Conservation (phyloP, 2,888 invertebrate genomes). For the Phyllotreta striolata region DNA sequence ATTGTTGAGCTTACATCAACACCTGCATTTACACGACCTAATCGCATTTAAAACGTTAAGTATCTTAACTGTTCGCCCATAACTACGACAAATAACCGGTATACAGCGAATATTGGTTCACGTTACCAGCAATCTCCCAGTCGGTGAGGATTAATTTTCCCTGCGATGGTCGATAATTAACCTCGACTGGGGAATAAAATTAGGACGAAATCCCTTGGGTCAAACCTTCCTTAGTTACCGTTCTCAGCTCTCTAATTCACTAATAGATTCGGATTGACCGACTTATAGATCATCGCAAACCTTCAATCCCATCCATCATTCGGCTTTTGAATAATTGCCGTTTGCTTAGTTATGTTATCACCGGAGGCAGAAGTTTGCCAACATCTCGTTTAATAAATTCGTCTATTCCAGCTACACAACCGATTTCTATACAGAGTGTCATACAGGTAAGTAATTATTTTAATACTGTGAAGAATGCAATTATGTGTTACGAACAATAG, state of each 20-base stretch:
- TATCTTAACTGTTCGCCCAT: constrained; percentile 34
- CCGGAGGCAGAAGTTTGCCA: no score
- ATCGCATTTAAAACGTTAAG: constrained; percentile 30
- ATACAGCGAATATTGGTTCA: constrained; percentile 39
- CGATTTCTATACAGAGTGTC: no score
- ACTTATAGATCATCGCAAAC: constrained; percentile 24
- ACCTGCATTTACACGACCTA: constrained; percentile 3
- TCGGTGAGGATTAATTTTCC: constrained; percentile 29
- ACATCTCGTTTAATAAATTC: no score
- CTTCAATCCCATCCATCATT: constrained; percentile 18
- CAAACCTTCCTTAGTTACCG: constrained; percentile 15
- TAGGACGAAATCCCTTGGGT: constrained; percentile 27
- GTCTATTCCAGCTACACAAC: no score
- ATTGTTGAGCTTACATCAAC: constrained; percentile 3
- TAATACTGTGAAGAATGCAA: no score
- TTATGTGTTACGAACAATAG: no score
- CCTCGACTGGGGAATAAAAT: constrained; percentile 29
- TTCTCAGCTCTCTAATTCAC: constrained; percentile 21
- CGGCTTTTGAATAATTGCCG: constrained; percentile 2
- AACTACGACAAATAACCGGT: constrained; percentile 37
- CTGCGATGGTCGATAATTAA: constrained; percentile 32
- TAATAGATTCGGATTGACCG: constrained; percentile 27
- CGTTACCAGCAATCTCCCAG: constrained; percentile 28
- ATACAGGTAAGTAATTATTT: no score
- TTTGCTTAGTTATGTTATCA: not conserved